Conservation (phyloP, 2,888 invertebrate species). For the Spicauda simplicius region DNA sequence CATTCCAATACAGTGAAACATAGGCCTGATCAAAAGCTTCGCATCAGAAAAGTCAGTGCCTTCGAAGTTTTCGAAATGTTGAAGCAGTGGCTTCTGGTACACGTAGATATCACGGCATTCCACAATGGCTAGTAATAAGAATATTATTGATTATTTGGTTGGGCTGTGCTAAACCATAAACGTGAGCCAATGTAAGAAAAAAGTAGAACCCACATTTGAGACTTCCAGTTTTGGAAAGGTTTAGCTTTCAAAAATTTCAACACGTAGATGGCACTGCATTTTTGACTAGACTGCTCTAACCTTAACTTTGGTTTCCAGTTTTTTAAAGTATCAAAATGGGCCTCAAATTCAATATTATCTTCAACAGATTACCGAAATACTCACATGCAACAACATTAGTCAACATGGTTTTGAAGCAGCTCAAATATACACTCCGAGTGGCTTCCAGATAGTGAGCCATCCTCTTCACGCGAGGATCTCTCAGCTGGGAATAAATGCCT, state of each 20-base stretch:
- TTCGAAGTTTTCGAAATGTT: conserved; percentile 89
- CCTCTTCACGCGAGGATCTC: conserved; percentile 92
- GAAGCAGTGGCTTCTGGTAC: conserved; percentile 89
- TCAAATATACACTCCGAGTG: conserved; percentile 91
- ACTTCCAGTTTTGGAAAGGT: too few species aligned
- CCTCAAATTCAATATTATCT: neutral
- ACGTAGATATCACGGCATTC: conserved; percentile 94
- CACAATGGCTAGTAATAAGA: conserved; percentile 84
- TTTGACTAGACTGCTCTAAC: too few species aligned
- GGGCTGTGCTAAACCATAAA: too few species aligned
- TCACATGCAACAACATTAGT: conserved; percentile 91
- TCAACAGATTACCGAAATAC: conserved; percentile 36
- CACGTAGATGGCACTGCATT: too few species aligned
- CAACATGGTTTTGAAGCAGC: conserved; percentile 91
- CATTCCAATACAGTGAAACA: conserved; percentile 92
- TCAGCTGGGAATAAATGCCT: conserved; percentile 93
- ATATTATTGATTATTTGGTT: too few species aligned
- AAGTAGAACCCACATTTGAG: too few species aligned
- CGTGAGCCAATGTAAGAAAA: too few species aligned
- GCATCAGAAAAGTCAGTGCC: conserved; percentile 88
- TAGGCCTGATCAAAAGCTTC: conserved; percentile 84
- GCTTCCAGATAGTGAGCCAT: conserved; percentile 92
- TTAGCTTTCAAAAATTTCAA: too few species aligned
- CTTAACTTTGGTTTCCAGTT: neutral
- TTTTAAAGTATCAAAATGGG: neutral